Conservation (phyloP, 2,797 vertebrate genomes). For the Macropus fuliginosus region DNA sequence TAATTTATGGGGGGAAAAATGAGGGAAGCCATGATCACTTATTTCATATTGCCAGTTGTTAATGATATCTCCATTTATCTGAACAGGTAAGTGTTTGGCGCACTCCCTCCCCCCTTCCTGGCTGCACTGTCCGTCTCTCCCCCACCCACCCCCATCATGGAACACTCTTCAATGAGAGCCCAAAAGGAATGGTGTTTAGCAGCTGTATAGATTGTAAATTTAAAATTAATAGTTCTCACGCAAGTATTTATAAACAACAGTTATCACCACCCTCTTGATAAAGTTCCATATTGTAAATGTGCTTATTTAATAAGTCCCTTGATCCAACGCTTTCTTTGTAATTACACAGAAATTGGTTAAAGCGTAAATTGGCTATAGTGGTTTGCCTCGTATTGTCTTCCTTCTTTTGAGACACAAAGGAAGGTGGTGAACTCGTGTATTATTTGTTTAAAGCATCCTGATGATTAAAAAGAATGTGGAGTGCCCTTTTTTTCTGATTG, state of each 20-base stretch:
- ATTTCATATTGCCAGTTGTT: conserved; percentile 87
- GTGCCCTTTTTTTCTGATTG: conserved; percentile 32
- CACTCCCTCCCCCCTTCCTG: conserved; percentile 72
- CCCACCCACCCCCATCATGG: conserved; percentile 72
- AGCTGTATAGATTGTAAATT: conserved; percentile 80
- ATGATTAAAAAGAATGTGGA: conserved; percentile 44
- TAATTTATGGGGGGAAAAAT: conserved; percentile 92
- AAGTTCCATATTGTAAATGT: conserved; percentile 69
- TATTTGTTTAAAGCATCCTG: conserved; percentile 52
- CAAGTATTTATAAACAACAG: conserved; percentile 78
- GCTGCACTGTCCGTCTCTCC: neutral
- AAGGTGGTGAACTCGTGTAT: conserved; percentile 53
- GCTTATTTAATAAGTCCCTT: conserved; percentile 75
- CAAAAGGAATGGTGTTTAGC: conserved; percentile 73
- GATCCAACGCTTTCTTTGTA: conserved; percentile 61
- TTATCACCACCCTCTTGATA: conserved; percentile 74
- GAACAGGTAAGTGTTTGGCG: conserved; percentile 86
- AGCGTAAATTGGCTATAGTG: conserved; percentile 26
- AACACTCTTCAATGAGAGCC: conserved; percentile 80
- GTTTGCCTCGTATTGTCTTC: conserved; percentile 56
- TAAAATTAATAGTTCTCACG: conserved; percentile 82
- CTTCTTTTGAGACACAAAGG: conserved; percentile 43
- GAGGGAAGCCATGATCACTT: conserved; percentile 88
- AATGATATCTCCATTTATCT: conserved; percentile 89
- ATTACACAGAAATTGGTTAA: conserved; percentile 58